phyloP scores from a whole-genome alignment of 2,113 vertebrate genomes.

The Carassius carassius region DNA sequence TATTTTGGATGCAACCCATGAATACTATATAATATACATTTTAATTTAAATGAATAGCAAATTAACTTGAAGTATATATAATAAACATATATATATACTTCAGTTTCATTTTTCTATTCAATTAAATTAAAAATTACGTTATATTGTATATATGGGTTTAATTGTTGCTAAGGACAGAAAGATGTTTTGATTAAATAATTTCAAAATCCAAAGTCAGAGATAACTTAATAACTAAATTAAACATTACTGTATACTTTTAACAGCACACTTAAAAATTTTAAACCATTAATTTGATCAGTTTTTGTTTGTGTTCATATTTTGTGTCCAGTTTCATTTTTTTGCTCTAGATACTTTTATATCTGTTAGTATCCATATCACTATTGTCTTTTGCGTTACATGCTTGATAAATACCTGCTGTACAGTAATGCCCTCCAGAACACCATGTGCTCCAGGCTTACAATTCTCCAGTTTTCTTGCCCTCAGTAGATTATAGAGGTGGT shows the following conservation, averaged over 20 bases:
- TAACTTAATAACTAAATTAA: neutral
- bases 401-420: slow-evolving; percentile 30
- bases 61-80: no score
- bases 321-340: neutral
- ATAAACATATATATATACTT: no score
- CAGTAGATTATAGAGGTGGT: slow-evolving; percentile 52
- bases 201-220: neutral
- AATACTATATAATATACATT: no score
- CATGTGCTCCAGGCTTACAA: slow-evolving; percentile 21
- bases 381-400: neutral
- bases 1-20: no score
- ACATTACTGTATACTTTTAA: neutral
- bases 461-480: neutral
- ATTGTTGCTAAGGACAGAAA: no score
- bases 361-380: neutral
- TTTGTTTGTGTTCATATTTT: neutral
- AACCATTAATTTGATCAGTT: neutral
- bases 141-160: no score
- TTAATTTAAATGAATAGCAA: no score
- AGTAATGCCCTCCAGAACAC: slow-evolving; percentile 26
- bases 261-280: neutral
- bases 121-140: no score
- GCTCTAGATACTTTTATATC: neutral
- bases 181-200: neutral
- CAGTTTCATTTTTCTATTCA: no score